These are phyloP conservation scores for Halyomorpha halys DNA, from an alignment of 1,140 invertebrate species.

Conservation along the genomic window DNA sequence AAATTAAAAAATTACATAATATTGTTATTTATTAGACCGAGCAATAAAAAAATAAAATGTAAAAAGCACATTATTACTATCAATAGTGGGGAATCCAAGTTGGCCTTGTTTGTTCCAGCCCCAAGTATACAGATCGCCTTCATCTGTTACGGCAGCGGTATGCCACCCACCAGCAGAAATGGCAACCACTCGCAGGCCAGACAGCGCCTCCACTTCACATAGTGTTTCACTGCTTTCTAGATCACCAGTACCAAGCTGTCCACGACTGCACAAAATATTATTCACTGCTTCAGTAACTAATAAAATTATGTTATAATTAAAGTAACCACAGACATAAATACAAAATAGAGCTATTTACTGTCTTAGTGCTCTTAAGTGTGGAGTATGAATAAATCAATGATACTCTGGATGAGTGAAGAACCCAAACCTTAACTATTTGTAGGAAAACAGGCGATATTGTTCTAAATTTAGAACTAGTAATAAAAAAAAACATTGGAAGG, in stretches of 20 bases:
- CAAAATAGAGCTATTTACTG: slow-evolving; percentile 19
- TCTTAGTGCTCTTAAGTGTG: too few relatives aligned
- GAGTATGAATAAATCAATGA: too few relatives aligned
- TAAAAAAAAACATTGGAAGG: too few relatives aligned
- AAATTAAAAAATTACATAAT: too few relatives aligned
- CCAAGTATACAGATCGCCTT: slow-evolving; percentile 64
- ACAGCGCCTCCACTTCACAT: slow-evolving; percentile 53
- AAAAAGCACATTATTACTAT: slow-evolving; percentile 15
- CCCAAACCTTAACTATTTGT: too few relatives aligned
- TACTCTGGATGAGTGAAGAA: too few relatives aligned
- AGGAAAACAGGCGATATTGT: too few relatives aligned
- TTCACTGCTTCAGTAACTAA: neutral
- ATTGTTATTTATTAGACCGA: too few relatives aligned
- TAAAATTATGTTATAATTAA: slow-evolving; percentile 10
- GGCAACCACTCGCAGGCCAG: slow-evolving; percentile 52
- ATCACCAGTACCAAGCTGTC: slow-evolving; percentile 69
- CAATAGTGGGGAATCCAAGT: slow-evolving; percentile 45
- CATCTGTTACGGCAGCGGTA: slow-evolving; percentile 54
- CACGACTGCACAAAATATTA: slow-evolving; percentile 47
- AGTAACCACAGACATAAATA: slow-evolving; percentile 21
- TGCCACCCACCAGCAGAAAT: slow-evolving; percentile 79
- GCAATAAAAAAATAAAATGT: too few relatives aligned
- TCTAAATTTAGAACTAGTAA: too few relatives aligned
- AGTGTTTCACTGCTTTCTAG: slow-evolving; percentile 52
- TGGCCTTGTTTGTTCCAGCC: slow-evolving; percentile 81